Conservation (phyloP, 2,113 vertebrate species). For the Rhabdomys dilectus region DNA sequence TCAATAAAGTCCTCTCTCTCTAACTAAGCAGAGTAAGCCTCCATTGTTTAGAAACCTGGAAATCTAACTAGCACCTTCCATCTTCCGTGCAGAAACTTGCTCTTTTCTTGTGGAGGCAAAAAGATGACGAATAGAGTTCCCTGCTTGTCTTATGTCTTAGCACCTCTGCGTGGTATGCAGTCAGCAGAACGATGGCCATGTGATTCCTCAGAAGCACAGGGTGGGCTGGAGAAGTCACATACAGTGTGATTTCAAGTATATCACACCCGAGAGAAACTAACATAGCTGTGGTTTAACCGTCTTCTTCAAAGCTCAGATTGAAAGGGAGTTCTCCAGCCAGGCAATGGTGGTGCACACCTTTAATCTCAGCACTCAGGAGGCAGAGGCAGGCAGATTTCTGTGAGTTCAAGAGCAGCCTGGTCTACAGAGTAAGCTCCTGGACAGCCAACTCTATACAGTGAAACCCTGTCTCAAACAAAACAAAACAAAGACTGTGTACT, state of each 20-base stretch:
- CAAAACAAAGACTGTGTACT: neutral
- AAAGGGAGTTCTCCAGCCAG: neutral
- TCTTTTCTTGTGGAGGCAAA: neutral
- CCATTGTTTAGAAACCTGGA: slow-evolving; percentile 14
- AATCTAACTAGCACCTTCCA: neutral
- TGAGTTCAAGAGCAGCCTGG: neutral
- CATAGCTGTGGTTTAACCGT: neutral
- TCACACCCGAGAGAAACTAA: neutral
- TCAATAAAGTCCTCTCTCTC: neutral
- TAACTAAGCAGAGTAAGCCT: slow-evolving; percentile 13
- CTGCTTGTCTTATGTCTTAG: neutral
- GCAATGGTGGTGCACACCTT: neutral
- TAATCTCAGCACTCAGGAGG: neutral
- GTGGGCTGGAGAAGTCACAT: neutral
- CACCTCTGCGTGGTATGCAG: neutral
- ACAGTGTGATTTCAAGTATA: neutral
- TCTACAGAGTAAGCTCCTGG: neutral
- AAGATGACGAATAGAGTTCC: neutral
- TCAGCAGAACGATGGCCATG: neutral
- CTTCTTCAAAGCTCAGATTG: neutral
- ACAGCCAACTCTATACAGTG: neutral
- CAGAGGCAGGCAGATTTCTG: neutral
- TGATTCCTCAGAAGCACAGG: neutral
- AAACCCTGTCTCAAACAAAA: neutral
- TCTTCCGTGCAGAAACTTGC: slow-evolving; percentile 12